Evolutionary conservation across 2,113 vertebrate genomes (phyloP).

Genomic region (Dromiciops gliroides): DNA sequence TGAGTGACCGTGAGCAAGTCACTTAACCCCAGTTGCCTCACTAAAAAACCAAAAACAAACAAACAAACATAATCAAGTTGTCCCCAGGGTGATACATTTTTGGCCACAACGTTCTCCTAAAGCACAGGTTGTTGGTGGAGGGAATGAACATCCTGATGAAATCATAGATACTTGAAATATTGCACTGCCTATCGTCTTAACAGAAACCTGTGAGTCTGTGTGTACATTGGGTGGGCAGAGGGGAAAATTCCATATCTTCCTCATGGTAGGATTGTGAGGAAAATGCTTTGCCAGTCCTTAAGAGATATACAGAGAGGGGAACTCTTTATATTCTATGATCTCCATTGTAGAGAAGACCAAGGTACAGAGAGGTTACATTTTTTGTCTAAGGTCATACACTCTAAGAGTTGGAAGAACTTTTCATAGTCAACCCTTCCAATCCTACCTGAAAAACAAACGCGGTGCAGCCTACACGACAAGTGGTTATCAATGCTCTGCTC

Average conservation of each 20-base stretch:
- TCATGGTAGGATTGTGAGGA: neutral
- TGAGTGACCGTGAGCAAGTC: too few species aligned
- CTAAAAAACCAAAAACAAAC: too few species aligned
- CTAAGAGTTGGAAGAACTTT: neutral
- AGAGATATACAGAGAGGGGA: neutral
- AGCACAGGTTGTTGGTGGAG: neutral
- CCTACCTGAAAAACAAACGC: neutral
- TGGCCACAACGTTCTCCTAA: neutral
- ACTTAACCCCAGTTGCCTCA: too few species aligned
- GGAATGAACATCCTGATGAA: neutral
- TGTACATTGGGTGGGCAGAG: neutral
- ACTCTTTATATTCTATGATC: neutral
- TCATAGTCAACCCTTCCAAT: neutral
- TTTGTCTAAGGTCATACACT: neutral
- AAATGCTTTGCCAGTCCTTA: neutral
- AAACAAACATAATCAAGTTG: too few species aligned
- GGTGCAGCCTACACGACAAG: neutral
- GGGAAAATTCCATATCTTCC: neutral
- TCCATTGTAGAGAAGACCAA: neutral
- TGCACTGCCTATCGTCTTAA: neutral
- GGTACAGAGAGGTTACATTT: neutral
- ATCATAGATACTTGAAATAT: neutral
- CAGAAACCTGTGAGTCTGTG: neutral
- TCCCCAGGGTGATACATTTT: neutral
- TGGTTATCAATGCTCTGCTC: neutral